Percentiles rank a stretch among this genome's conserved stretches.
phyloP scores from a whole-genome alignment of 2,888 invertebrate species.

The Falcaria lacertinaria region DNA sequence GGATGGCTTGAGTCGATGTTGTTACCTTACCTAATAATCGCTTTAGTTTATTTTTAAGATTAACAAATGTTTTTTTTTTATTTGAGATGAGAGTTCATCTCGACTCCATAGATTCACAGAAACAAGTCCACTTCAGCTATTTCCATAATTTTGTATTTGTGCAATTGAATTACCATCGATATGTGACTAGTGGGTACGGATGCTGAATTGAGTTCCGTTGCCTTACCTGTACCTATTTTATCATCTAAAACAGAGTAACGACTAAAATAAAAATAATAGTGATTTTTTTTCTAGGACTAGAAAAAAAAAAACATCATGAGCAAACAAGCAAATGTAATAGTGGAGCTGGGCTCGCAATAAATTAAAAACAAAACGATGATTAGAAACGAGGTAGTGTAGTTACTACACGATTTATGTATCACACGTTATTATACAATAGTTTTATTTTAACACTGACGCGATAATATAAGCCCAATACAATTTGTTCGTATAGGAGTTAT shows the following conservation, averaged over 20 bases:
- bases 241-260: conserved; percentile 39
- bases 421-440: conserved; percentile 46
- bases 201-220: conserved; percentile 43
- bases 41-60: not conserved
- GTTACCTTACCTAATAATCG: not conserved
- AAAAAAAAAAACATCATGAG: conserved; percentile 53
- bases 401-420: conserved; percentile 71
- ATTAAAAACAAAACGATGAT: conserved; percentile 38
- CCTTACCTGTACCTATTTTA: conserved; percentile 36
- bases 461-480: too few species aligned
- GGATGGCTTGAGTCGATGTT: not conserved
- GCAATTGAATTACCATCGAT: conserved; percentile 40
- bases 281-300: conserved; percentile 59
- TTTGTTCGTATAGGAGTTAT: too few species aligned
- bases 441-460: conserved; percentile 26
- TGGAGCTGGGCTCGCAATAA: conserved; percentile 67
- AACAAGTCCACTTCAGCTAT: conserved; percentile 27
- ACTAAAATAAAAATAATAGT: conserved; percentile 35
- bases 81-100: conserved; percentile 21
- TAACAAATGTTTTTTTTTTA: conserved; percentile 10
- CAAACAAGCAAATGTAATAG: conserved; percentile 59
- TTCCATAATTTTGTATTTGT: conserved; percentile 17
- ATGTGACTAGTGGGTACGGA: conserved; percentile 64
- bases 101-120: conserved; percentile 34
- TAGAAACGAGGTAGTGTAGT: conserved; percentile 75